These are phyloP conservation scores for Nematostella vectensis DNA, from an alignment of 92 coral and sea anemone species.

Conservation along the genomic window DNA sequence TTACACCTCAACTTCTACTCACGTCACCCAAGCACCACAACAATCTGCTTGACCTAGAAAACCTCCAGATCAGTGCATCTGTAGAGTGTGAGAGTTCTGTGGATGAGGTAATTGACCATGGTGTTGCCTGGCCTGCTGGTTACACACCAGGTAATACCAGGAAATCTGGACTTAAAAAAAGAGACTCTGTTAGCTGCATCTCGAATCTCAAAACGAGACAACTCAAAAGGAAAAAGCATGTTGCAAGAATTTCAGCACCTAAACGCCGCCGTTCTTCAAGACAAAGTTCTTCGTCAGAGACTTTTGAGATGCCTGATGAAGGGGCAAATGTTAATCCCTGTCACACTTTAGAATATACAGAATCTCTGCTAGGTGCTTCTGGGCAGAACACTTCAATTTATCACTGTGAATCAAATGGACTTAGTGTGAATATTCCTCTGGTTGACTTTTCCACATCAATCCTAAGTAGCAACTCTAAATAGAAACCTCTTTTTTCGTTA, in stretches of 20 bases:
- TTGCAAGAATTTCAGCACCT: conserved; percentile 8
- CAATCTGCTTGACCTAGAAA: conserved; percentile 6
- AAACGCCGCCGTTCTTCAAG: conserved; percentile 14
- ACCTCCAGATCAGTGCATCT: conserved; percentile 1
- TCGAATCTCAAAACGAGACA: conserved; percentile 1
- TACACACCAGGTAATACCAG: not conserved
- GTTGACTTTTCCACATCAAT: too few relatives aligned
- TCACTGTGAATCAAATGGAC: too few relatives aligned
- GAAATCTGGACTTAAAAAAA: conserved; percentile 15
- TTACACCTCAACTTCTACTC: conserved; percentile 2
- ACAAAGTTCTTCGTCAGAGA: too few relatives aligned
- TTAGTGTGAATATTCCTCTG: too few relatives aligned
- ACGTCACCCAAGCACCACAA: not conserved
- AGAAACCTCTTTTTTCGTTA: too few relatives aligned
- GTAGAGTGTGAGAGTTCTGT: not conserved
- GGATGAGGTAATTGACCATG: not conserved
- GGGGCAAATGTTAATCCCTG: too few relatives aligned
- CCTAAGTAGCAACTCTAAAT: too few relatives aligned
- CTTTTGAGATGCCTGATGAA: too few relatives aligned
- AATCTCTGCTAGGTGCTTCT: too few relatives aligned
- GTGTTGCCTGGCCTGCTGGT: not conserved
- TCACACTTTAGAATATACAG: too few relatives aligned
- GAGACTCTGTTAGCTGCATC: not conserved
- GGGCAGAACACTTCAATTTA: too few relatives aligned
- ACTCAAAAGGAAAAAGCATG: conserved; percentile 9